A percentile compares a stretch with the other conserved stretches of the same genome.
Conservation (phyloP, 1,140 invertebrate species). For the Danaus melanippus region DNA sequence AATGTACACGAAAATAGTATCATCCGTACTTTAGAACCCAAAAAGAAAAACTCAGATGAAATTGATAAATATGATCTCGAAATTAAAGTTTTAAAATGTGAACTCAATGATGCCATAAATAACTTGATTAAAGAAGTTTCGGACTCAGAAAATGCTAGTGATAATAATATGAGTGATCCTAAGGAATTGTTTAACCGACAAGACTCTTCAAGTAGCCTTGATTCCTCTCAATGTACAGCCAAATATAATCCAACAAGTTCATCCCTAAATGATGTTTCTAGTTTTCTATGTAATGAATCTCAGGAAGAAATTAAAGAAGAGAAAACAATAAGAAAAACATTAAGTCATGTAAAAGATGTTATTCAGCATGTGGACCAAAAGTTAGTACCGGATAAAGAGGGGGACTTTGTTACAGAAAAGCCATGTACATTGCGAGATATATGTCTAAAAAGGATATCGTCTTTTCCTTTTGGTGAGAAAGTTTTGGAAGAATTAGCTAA, state of each 20-base stretch:
- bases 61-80: constrained; percentile 46
- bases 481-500: constrained; percentile 78
- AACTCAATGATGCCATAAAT: constrained; percentile 64
- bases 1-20: constrained; percentile 5
- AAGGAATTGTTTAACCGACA: constrained; percentile 54
- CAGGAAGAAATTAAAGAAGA: constrained; percentile 18
- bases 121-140: constrained; percentile 65
- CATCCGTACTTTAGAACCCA: no score
- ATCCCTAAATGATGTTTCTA: constrained; percentile 65
- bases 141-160: constrained; percentile 43
- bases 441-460: constrained; percentile 76
- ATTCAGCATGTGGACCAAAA: constrained; percentile 38
- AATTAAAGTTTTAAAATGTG: constrained; percentile 63
- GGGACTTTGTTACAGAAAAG: constrained; percentile 18
- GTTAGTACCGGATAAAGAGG: constrained; percentile 8
- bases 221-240: constrained; percentile 69
- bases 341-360: constrained; percentile 62
- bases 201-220: constrained; percentile 69
- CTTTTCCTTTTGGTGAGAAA: constrained; percentile 76
- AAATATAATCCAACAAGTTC: constrained; percentile 69
- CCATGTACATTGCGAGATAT: constrained; percentile 63
- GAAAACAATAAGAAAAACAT: constrained; percentile 8
- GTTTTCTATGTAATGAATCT: constrained; percentile 53
- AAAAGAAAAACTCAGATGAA: constrained; percentile 16
- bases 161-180: constrained; percentile 15